Conservation (phyloP, 2,113 vertebrate genomes). For the Okapia johnstoni region DNA sequence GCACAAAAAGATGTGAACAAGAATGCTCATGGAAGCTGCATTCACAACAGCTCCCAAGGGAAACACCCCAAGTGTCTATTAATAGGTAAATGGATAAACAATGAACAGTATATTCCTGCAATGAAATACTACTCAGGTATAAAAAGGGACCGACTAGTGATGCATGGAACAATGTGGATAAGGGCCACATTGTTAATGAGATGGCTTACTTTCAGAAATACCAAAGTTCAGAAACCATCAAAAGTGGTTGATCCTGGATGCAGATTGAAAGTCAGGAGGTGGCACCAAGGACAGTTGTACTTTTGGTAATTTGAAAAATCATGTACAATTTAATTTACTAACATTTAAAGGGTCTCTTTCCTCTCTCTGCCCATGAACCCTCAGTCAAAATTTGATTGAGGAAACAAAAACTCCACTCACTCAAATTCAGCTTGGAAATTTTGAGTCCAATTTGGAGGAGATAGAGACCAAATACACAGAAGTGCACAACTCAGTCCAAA, state of each 20-base stretch:
- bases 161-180: rapidly evolving
- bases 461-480: background rate
- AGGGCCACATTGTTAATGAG: background rate
- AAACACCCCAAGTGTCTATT: background rate
- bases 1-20: background rate
- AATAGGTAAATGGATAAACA: background rate
- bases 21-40: background rate
- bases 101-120: rapidly evolving
- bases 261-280: background rate
- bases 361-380: background rate
- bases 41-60: background rate
- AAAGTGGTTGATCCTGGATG: background rate
- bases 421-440: background rate
- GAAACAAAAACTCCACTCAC: rapidly evolving
- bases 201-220: background rate
- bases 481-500: background rate
- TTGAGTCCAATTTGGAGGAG: background rate
- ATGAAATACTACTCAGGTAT: no score
- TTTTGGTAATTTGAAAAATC: background rate
- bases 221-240: background rate
- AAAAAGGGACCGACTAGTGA: background rate
- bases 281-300: background rate
- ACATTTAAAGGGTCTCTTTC: background rate
- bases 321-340: background rate
- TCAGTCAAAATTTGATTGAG: background rate